These are phyloP conservation scores for Montipora capricornis DNA, from an alignment of 64 coral and sea anemone genomes.

Conservation along the genomic window DNA sequence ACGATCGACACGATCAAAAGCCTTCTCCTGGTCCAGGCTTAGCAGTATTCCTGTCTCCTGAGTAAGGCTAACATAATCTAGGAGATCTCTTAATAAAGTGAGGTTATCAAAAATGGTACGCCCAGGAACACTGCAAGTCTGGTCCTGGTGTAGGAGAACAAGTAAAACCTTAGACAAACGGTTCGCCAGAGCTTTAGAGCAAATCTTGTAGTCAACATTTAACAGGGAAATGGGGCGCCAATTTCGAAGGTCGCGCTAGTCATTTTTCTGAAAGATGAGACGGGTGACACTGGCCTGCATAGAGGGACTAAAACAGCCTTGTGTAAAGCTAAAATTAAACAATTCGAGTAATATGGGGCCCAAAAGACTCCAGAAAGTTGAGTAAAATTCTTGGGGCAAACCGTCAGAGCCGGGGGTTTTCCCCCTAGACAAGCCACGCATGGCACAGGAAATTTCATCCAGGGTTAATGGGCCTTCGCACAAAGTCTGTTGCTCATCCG, in stretches of 20 bases:
- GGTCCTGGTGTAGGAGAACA: conserved; percentile 21
- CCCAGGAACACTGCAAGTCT: conserved; percentile 19
- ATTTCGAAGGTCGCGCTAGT: conserved; percentile 14
- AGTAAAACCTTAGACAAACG: conserved; percentile 13
- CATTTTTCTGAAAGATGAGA: conserved; percentile 11
- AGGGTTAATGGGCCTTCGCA: neutral
- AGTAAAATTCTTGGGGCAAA: too few species aligned
- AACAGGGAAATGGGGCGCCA: conserved; percentile 57
- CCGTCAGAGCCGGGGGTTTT: neutral
- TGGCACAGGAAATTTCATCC: conserved; percentile 15
- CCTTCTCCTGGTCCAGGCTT: conserved; percentile 6
- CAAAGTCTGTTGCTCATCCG: neutral
- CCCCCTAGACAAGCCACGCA: neutral
- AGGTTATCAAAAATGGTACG: conserved; percentile 27
- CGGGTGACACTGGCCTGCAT: neutral
- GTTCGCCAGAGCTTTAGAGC: conserved; percentile 5
- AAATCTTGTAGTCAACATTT: conserved; percentile 54
- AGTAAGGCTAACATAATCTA: neutral
- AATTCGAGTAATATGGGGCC: too few species aligned
- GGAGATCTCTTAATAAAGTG: neutral
- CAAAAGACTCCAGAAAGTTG: too few species aligned
- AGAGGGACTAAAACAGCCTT: too few species aligned
- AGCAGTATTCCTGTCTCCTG: neutral
- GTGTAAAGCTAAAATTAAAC: too few species aligned
- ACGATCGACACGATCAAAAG: conserved; percentile 16